These are phyloP conservation scores for Passer domesticus DNA, from an alignment of 2,113 vertebrate genomes.

Conservation along the genomic window DNA sequence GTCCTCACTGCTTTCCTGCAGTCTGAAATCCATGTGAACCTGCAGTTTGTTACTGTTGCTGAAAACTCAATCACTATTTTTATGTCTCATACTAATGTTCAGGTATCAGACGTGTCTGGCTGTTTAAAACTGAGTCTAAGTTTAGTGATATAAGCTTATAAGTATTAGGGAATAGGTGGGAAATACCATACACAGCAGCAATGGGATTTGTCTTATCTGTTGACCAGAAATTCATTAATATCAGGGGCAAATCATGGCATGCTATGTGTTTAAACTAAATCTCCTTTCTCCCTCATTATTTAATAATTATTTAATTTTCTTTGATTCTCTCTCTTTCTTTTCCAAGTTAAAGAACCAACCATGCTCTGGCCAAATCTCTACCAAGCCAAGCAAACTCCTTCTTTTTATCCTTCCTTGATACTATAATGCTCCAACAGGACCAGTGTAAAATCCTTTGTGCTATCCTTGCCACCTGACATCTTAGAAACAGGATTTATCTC, in stretches of 20 bases:
- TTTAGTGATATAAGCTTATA: not conserved
- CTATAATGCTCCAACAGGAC: not conserved
- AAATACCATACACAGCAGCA: not conserved
- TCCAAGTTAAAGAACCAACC: not conserved
- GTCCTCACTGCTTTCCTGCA: not conserved
- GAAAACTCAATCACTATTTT: not conserved
- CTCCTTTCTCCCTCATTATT: not conserved
- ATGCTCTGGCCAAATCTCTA: not conserved
- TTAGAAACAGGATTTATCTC: not conserved
- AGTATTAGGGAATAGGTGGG: not conserved
- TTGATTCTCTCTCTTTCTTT: not conserved
- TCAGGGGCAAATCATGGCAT: not conserved
- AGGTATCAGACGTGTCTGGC: not conserved
- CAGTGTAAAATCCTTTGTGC: not conserved
- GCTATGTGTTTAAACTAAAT: not conserved
- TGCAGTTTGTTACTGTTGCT: not conserved
- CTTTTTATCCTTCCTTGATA: not conserved
- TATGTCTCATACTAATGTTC: not conserved
- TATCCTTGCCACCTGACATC: not conserved
- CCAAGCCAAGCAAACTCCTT: not conserved
- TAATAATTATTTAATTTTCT: not conserved
- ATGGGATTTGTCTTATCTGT: not conserved
- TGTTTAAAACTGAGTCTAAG: not conserved
- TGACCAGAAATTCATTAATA: not conserved
- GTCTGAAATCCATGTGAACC: not conserved